These are phyloP conservation scores for Zaprionus bogoriensis DNA, from an alignment of 2,888 invertebrate genomes.

Conservation along the genomic window DNA sequence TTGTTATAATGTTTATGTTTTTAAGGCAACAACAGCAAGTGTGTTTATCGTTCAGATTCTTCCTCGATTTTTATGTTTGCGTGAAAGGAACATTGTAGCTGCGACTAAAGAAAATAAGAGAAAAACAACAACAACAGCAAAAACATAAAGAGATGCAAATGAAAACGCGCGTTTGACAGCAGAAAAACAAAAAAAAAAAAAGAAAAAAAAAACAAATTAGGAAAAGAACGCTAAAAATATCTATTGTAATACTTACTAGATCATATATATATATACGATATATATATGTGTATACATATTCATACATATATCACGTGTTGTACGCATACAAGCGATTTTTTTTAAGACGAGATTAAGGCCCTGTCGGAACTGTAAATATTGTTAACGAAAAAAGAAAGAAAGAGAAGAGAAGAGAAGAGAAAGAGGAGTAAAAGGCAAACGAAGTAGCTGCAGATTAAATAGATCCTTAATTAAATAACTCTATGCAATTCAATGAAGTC, in stretches of 20 bases:
- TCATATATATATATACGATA: slow-evolving; percentile 41
- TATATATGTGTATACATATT: slow-evolving; percentile 18
- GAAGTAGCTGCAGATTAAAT: slow-evolving; percentile 51
- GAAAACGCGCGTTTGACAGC: slow-evolving; percentile 21
- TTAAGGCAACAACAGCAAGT: slow-evolving; percentile 47
- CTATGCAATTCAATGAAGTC: slow-evolving; percentile 25
- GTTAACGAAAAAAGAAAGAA: slow-evolving; percentile 51
- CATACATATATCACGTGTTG: slow-evolving; percentile 57
- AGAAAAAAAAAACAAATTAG: slow-evolving; percentile 2
- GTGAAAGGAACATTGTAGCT: slow-evolving; percentile 30
- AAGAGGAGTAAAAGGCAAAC: slow-evolving; percentile 22
- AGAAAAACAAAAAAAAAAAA: background rate
- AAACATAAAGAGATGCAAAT: slow-evolving; percentile 13
- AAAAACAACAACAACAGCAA: slow-evolving; percentile 9
- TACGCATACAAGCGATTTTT: slow-evolving; percentile 57
- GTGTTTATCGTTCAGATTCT: slow-evolving; percentile 66
- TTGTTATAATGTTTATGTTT: slow-evolving; percentile 67
- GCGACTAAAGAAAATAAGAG: background rate
- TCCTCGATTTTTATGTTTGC: slow-evolving; percentile 43
- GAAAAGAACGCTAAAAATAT: slow-evolving; percentile 35
- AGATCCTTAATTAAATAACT: slow-evolving; percentile 49
- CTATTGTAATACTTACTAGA: slow-evolving; percentile 23
- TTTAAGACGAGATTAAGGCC: slow-evolving; percentile 53
- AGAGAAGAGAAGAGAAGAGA: slow-evolving; percentile 9
- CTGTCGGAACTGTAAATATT: slow-evolving; percentile 65